Conservation (phyloP, 2,113 vertebrate species). For the Upupa epops region DNA sequence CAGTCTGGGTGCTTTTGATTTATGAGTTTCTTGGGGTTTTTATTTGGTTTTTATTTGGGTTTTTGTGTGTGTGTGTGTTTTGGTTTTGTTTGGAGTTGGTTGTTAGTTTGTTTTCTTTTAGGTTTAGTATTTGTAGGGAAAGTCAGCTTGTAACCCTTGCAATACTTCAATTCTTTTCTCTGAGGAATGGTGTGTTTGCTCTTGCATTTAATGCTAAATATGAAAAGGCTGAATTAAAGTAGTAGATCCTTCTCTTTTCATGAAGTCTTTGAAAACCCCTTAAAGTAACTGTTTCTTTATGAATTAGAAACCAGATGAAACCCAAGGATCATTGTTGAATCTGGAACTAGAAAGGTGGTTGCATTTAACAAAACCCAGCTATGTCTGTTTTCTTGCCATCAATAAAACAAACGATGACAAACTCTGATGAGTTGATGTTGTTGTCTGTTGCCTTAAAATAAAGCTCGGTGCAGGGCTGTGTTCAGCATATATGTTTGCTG, state of each 20-base stretch:
- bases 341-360: neutral
- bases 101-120: neutral
- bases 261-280: neutral
- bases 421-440: neutral
- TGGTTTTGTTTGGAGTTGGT: no score
- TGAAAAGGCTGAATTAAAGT: slow-evolving; percentile 6
- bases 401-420: neutral
- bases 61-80: no score
- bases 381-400: neutral
- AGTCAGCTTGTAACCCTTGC: neutral
- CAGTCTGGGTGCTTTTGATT: neutral
- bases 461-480: neutral
- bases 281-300: neutral
- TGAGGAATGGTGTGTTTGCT: neutral
- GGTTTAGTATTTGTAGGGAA: neutral
- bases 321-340: neutral
- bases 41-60: no score
- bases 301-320: neutral
- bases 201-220: neutral
- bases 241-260: neutral
- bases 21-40: neutral
- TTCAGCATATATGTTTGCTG: neutral
- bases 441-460: slow-evolving; percentile 1
- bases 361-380: neutral
- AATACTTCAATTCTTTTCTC: neutral